Base-by-base conservation (phyloP, 2,797 vertebrate species). In the Denticeps clupeoides region DNA sequence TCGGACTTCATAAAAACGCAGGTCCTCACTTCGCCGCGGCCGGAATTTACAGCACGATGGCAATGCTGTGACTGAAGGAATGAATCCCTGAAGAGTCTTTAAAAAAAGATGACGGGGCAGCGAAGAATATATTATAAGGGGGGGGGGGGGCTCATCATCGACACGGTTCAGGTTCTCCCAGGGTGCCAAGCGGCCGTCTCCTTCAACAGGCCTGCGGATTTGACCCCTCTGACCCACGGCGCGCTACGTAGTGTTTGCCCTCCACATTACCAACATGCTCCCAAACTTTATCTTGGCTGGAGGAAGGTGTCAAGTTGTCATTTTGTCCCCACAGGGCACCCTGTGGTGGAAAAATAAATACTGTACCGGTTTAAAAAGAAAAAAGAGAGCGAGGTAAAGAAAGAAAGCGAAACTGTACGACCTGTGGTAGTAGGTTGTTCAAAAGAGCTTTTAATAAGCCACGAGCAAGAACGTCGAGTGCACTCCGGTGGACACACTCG, bases 41-140 rank as follows among this genome's bases (percentile, higher is more conserved):
- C 82, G 68, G 82, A 89, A 89, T 91, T 90, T 89, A 92, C 86
- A 84, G 87, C 85, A 82, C 78, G 79, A 86, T 81, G 83, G 84
- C 82, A 87, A 90, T 86, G 84, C 87, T 79, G 84, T 82, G 80
- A 79, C 81, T 77, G 82, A 86, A 73, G 74, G 88, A 85, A 82
- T 71, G 79, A 77, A 82, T 87, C 87, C 87, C 80, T 54, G 78
- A 84, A 87, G 87, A 82, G 82, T 85, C 85, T 74, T 83, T 74
- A 82, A 84, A 73, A 89, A 89, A 67, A 70, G 82, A 82, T 88
- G 86, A 87, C 70, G 77, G 85, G 86, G 65, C 60, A 72, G 68
- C 68, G 58, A 49, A 80, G 81, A 81, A 81, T 81, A 81, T 79
- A 79, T 82, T 80, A 84, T 83, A n/a, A n/a, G n/a, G n/a, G n/a